Conservation (phyloP, 2,113 vertebrate species). For the Hemibagrus wyckioides region DNA sequence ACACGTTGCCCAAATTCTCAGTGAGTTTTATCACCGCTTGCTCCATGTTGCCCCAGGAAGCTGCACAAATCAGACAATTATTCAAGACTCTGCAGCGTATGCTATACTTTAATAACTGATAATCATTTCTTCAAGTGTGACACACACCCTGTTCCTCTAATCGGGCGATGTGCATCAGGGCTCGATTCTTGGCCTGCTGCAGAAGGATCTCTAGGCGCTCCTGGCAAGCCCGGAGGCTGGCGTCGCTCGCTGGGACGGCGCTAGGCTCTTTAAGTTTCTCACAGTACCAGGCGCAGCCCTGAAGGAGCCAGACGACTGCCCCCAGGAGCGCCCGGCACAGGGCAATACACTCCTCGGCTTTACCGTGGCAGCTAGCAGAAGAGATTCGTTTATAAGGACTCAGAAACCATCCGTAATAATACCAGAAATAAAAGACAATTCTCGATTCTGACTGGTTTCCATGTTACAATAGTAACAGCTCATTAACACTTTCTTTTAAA, state of each 20-base stretch:
- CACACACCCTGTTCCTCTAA: constrained; percentile 88
- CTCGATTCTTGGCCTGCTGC: constrained; percentile 87
- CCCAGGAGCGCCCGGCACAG: constrained; percentile 89
- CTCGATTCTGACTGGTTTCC: neutral
- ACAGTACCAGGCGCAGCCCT: constrained; percentile 84
- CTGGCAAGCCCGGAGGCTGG: constrained; percentile 84
- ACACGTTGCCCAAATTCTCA: constrained; percentile 78
- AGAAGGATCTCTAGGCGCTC: constrained; percentile 83
- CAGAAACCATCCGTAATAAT: too few relatives aligned
- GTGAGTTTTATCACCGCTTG: constrained; percentile 83
- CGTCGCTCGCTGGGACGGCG: constrained; percentile 67
- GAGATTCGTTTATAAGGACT: neutral
- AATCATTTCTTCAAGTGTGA: neutral
- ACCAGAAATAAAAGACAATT: too few relatives aligned
- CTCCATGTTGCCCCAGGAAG: constrained; percentile 87
- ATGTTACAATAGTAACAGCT: neutral
- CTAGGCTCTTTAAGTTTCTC: constrained; percentile 82
- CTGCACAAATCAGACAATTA: constrained; percentile 60
- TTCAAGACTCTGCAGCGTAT: too few relatives aligned
- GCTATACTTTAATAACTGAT: too few relatives aligned
- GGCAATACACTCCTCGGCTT: constrained; percentile 94
- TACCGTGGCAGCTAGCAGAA: constrained; percentile 85
- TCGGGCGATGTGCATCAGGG: constrained; percentile 92
- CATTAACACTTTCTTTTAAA: neutral
- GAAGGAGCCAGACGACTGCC: constrained; percentile 89